Evolutionary conservation across 2,888 invertebrate species (phyloP), one percentile per base, ranked within the genome.

Genomic region (Acrobasis consociella): DNA sequence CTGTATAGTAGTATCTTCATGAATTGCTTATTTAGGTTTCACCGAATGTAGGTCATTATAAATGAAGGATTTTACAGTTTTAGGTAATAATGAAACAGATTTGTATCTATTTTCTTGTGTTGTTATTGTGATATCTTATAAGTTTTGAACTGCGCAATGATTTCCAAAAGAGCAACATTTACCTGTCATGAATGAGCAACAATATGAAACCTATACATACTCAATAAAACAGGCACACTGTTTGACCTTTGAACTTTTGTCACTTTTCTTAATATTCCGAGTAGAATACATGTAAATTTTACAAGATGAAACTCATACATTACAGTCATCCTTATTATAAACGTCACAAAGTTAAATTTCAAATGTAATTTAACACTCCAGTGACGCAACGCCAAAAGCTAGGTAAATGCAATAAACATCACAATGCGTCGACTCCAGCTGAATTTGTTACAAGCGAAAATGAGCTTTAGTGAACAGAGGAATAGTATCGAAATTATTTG

Each of bases 391-490:
- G 61, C 62, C 71, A 67, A 69, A 68, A 65, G 70, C 70, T 73
- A 76, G 73, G 72, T 73, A 75, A 77, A 81, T 78, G 78, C 78
- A 82, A 76, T 78, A 72, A 67, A 72, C 71, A 67, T 69, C 65
- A 65, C 70, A 72, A 69, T 65, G 71, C 70, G 68, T 65, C 64
- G 67, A 51, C 67, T 49, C 61, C 56, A 62, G 64, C 65, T 67
- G 69, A 68, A 68, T 46, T 31, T 58, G 39, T n/a, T 37, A 52
- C 67, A 68, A 49, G 31, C 65, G 22, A 75, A 68, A 68, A 62
- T 68, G 55, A 62, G 67, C 75, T 69, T 67, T 76, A 59, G 0
- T 2, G 15, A 38, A 22, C n/a, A 9, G 5, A 9, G 68, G 8
- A 10, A 68, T 76, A 75, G 65, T 74, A 76, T 64, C 59, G 59